Conservation (phyloP, 1,140 invertebrate genomes). For the Antheraea mylitta region DNA sequence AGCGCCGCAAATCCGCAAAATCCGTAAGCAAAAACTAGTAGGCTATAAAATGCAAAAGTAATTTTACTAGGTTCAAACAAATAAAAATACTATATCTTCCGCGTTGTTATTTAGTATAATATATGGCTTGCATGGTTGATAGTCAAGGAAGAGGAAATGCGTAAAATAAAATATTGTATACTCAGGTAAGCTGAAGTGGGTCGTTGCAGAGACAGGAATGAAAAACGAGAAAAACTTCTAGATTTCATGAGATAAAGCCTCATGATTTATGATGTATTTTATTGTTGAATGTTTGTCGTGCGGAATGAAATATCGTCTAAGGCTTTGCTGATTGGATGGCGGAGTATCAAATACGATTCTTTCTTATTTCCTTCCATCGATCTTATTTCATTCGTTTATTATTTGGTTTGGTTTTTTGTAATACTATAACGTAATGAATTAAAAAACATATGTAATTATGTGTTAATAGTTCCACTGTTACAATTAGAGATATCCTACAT, state of each 20-base stretch:
- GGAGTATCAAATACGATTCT: neutral
- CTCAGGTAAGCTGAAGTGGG: constrained; percentile 16
- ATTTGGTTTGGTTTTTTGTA: neutral
- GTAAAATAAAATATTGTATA: neutral
- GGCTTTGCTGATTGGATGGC: constrained; percentile 20
- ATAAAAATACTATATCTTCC: too few species aligned
- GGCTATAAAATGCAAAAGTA: too few species aligned
- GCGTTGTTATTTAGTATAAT: too few species aligned
- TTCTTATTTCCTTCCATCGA: neutral
- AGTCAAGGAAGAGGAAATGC: neutral
- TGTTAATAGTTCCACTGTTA: neutral
- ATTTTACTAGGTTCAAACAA: too few species aligned
- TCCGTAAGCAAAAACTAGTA: too few species aligned
- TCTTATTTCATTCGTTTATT: constrained; percentile 6
- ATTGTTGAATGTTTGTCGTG: constrained; percentile 31
- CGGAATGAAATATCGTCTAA: constrained; percentile 23
- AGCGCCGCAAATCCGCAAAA: too few species aligned
- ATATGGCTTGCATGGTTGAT: neutral
- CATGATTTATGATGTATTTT: constrained; percentile 34
- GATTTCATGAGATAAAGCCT: constrained; percentile 27
- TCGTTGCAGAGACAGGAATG: constrained; percentile 18
- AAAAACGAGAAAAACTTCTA: constrained; percentile 25
- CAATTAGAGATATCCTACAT: too few species aligned
- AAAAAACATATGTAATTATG: neutral
- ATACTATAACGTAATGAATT: neutral